These are phyloP conservation scores for Lithophane ornitopus DNA, from an alignment of 2,888 invertebrate species.

Conservation along the genomic window DNA sequence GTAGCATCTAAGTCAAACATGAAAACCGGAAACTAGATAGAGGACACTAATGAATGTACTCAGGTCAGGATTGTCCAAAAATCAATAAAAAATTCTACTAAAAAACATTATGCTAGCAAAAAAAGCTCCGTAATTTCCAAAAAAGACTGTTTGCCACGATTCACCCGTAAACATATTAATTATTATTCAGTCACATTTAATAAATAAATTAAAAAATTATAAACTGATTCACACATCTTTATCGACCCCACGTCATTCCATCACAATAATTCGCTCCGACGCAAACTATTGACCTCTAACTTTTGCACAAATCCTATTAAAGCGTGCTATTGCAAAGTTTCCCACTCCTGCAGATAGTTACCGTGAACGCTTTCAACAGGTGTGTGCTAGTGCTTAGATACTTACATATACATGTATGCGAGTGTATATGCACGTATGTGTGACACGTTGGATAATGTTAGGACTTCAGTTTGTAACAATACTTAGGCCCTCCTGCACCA, in stretches of 20 bases:
- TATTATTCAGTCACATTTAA: background rate
- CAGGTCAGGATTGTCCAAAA: background rate
- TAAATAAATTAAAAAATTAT: background rate
- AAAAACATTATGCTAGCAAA: background rate
- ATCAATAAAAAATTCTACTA: too few species aligned
- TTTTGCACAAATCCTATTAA: conserved; percentile 37
- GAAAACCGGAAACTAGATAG: background rate
- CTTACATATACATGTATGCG: background rate
- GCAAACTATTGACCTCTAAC: conserved; percentile 44
- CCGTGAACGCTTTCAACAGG: conserved; percentile 47
- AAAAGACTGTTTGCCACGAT: background rate
- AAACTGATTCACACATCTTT: background rate
- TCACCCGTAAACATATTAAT: background rate
- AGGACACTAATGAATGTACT: background rate
- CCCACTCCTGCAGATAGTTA: conserved; percentile 2
- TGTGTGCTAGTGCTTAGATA: conserved; percentile 12
- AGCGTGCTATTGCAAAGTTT: conserved; percentile 42
- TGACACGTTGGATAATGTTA: background rate
- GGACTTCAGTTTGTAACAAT: background rate
- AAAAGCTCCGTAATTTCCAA: background rate
- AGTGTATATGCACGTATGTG: background rate
- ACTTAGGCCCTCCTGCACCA: background rate
- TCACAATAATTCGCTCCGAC: conserved; percentile 17
- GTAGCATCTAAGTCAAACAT: background rate
- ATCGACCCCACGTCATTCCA: background rate